These are phyloP conservation scores for Todiramphus saurophagus DNA, from an alignment of 2,113 vertebrate species.

Conservation along the genomic window DNA sequence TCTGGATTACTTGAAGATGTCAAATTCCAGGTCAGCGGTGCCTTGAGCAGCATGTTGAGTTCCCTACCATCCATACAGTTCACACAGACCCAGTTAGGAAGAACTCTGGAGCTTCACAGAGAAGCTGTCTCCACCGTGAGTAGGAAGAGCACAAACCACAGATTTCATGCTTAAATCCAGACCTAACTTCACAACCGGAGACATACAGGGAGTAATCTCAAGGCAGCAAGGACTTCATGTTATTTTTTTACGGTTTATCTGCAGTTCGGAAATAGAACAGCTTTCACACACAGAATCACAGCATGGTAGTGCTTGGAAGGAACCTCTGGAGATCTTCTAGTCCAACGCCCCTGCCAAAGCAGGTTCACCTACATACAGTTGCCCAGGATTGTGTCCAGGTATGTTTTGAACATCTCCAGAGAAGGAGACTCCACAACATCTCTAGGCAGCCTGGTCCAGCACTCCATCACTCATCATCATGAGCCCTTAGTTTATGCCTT, in stretches of 20 bases:
- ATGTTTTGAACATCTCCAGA: not conserved
- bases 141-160: fast-evolving
- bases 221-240: not conserved
- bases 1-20: not conserved
- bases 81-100: not conserved
- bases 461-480: not conserved
- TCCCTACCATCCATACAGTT: not conserved
- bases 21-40: not conserved
- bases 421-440: not conserved
- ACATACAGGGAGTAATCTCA: not conserved
- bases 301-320: not conserved
- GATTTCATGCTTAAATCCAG: not conserved
- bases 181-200: not conserved
- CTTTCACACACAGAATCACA: not conserved
- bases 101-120: not conserved
- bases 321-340: not conserved
- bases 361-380: not conserved
- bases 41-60: not conserved
- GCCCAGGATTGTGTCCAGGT: not conserved
- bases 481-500: not conserved
- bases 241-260: not conserved
- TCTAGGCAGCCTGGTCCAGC: not conserved
- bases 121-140: not conserved
- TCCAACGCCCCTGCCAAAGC: not conserved
- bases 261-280: not conserved